Conservation (phyloP, 1,140 invertebrate genomes). For the Drepana arcuata region DNA sequence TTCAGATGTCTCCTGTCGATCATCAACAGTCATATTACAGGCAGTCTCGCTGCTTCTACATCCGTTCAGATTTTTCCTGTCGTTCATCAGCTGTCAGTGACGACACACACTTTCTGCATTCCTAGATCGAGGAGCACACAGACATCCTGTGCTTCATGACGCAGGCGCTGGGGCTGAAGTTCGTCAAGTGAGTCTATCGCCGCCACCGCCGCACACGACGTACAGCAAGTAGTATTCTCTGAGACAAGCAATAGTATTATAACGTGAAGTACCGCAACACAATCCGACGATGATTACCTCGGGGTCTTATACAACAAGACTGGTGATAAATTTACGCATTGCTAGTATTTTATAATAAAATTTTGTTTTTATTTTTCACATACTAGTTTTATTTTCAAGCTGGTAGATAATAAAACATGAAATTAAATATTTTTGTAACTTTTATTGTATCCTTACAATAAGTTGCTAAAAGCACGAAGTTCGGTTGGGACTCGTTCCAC, state of each 20-base stretch:
- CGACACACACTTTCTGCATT: too few relatives aligned
- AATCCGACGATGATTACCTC: conserved; percentile 48
- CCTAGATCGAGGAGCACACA: conserved; percentile 91
- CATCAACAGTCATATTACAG: too few relatives aligned
- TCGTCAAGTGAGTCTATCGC: conserved; percentile 60
- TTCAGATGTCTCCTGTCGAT: too few relatives aligned
- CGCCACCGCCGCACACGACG: too few relatives aligned
- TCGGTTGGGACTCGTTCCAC: conserved; percentile 42
- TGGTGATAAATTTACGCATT: conserved; percentile 67
- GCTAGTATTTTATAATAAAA: conserved; percentile 62
- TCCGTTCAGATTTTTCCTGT: too few relatives aligned
- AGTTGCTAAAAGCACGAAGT: conserved; percentile 55
- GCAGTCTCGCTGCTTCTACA: too few relatives aligned
- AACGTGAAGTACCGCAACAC: conserved; percentile 53
- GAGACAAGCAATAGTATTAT: conserved; percentile 51
- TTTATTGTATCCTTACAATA: conserved; percentile 46
- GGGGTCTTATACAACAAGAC: conserved; percentile 36
- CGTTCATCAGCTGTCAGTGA: too few relatives aligned
- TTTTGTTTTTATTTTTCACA: conserved; percentile 55
- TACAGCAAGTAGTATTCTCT: conserved; percentile 30
- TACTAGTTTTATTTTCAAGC: conserved; percentile 6
- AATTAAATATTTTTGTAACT: conserved; percentile 35
- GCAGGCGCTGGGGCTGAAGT: conserved; percentile 81
- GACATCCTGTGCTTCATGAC: conserved; percentile 91
- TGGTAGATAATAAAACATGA: neutral